Conservation (phyloP, 2,888 invertebrate genomes). For the Cryptocheilus praepositus region DNA sequence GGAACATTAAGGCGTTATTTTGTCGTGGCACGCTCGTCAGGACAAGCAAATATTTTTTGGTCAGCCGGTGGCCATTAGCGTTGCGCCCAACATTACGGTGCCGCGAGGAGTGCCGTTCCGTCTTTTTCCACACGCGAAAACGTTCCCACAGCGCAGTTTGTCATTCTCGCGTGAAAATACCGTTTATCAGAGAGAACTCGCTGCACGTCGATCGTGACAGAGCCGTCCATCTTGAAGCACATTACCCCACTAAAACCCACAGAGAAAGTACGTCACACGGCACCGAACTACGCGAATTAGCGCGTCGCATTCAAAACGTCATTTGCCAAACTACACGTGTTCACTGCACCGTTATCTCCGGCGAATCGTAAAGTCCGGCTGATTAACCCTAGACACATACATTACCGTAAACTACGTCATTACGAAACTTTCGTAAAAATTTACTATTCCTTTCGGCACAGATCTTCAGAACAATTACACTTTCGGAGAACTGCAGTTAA, state of each 20-base stretch:
- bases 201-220: too few species aligned
- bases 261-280: background rate
- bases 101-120: background rate
- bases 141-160: too few species aligned
- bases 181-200: too few species aligned
- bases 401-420: too few species aligned
- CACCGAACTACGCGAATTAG: slow-evolving; percentile 7
- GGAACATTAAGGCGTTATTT: slow-evolving; percentile 55
- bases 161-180: too few species aligned
- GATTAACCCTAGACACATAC: too few species aligned
- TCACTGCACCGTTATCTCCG: slow-evolving; percentile 53
- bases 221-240: too few species aligned
- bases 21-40: slow-evolving; percentile 16
- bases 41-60: slow-evolving; percentile 39
- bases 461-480: too few species aligned
- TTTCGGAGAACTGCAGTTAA: too few species aligned
- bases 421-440: too few species aligned
- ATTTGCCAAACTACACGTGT: slow-evolving; percentile 51
- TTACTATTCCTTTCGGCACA: too few species aligned
- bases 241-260: background rate
- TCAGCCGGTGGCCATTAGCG: slow-evolving; percentile 33
- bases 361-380: slow-evolving; percentile 49
- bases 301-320: slow-evolving; percentile 45
- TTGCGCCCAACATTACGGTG: background rate
- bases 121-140: background rate